These are phyloP conservation scores for Criorhina ranunculi DNA, from an alignment of 2,888 invertebrate genomes.

Conservation along the genomic window DNA sequence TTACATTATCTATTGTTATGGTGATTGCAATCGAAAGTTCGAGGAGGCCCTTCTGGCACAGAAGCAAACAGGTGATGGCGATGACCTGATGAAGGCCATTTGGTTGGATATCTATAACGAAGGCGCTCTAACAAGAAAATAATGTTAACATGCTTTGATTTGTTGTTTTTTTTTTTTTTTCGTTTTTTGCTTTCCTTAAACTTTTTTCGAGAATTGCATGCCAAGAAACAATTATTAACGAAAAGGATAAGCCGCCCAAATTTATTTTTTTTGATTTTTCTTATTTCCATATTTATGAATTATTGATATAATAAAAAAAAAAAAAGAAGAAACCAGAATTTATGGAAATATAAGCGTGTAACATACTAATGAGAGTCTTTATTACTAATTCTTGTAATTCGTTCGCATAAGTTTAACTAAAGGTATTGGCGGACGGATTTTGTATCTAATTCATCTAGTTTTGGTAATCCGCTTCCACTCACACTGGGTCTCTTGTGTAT, in stretches of 20 bases:
- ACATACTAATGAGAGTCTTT: slow-evolving; percentile 61
- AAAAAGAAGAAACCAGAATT: neutral
- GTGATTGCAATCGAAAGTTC: slow-evolving; percentile 84
- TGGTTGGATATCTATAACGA: slow-evolving; percentile 85
- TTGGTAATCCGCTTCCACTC: no score
- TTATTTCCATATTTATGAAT: slow-evolving; percentile 47
- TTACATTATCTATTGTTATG: slow-evolving; percentile 85
- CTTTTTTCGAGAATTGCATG: slow-evolving; percentile 49
- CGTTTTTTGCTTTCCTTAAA: slow-evolving; percentile 41
- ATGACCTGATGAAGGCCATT: slow-evolving; percentile 85
- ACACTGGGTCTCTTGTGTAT: no score
- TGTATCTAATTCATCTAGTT: neutral
- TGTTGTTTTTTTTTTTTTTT: slow-evolving; percentile 54
- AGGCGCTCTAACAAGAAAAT: slow-evolving; percentile 77
- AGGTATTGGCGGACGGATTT: neutral
- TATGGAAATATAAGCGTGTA: slow-evolving; percentile 49
- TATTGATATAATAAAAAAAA: slow-evolving; percentile 45
- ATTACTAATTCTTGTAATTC: slow-evolving; percentile 43
- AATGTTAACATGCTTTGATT: slow-evolving; percentile 46
- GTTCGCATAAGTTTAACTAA: neutral
- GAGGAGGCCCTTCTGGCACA: slow-evolving; percentile 84
- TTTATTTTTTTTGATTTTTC: slow-evolving; percentile 22
- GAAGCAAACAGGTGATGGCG: slow-evolving; percentile 85
- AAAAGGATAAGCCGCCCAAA: slow-evolving; percentile 17
- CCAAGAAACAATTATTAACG: slow-evolving; percentile 30